Conservation (phyloP, 2,797 vertebrate species). For the Gobio occitaniae region DNA sequence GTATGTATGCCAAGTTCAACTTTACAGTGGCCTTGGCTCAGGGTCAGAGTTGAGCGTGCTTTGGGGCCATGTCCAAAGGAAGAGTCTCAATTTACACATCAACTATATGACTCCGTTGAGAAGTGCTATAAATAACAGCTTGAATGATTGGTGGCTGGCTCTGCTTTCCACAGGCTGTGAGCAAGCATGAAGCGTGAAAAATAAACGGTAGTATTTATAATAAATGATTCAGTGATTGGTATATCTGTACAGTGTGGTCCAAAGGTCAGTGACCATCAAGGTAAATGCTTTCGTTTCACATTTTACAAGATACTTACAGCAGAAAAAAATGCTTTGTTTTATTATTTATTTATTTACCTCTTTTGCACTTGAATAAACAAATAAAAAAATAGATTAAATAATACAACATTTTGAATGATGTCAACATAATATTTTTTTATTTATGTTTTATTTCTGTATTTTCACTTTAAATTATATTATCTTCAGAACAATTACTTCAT, state of each 20-base stretch:
- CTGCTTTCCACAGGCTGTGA: slow-evolving; percentile 67
- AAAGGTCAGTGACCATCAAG: neutral
- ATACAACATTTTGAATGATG: neutral
- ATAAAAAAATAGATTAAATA: neutral
- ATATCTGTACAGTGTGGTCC: neutral
- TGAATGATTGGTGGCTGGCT: slow-evolving; percentile 72
- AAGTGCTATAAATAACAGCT: slow-evolving; percentile 76
- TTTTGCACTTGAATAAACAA: neutral
- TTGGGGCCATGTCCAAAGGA: slow-evolving; percentile 73
- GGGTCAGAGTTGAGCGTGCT: slow-evolving; percentile 76
- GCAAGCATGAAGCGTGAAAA: slow-evolving; percentile 71
- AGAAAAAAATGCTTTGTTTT: neutral
- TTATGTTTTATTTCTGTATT: neutral
- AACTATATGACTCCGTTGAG: slow-evolving; percentile 69
- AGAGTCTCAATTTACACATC: slow-evolving; percentile 76
- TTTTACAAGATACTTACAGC: neutral
- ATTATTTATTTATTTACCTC: neutral
- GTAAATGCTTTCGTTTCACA: neutral
- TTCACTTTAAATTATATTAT: neutral
- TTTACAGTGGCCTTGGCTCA: slow-evolving; percentile 64
- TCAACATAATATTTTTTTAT: neutral
- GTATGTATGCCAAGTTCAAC: slow-evolving; percentile 69
- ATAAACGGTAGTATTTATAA: slow-evolving; percentile 41
- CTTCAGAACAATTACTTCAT: neutral
- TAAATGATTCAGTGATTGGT: neutral